These are phyloP conservation scores for Scaptomyza caliginosa DNA, from an alignment of 2,888 invertebrate genomes.

Conservation along the genomic window DNA sequence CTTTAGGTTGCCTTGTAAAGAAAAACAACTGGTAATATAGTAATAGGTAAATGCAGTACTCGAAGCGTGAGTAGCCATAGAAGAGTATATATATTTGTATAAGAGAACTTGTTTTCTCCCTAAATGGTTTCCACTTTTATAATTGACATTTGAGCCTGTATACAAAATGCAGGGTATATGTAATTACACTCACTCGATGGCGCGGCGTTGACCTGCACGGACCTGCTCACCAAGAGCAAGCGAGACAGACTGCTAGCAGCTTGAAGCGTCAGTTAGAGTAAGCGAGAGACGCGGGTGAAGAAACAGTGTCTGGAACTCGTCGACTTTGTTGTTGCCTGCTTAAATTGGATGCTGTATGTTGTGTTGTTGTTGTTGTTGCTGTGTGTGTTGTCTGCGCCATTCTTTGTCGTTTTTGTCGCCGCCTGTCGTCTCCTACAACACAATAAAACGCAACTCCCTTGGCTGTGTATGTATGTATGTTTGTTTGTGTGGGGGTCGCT, in stretches of 20 bases:
- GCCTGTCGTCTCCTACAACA: slow-evolving; percentile 40
- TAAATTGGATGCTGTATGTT: slow-evolving; percentile 67
- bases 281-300: slow-evolving; percentile 1
- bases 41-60: neutral
- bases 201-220: slow-evolving; percentile 32
- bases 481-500: slow-evolving; percentile 36
- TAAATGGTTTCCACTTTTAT: too few species aligned
- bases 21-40: neutral
- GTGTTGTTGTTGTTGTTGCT: slow-evolving; percentile 24
- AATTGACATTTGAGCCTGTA: slow-evolving; percentile 2
- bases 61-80: neutral
- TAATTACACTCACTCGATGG: slow-evolving; percentile 10
- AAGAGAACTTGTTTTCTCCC: neutral
- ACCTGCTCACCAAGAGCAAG: slow-evolving; percentile 1
- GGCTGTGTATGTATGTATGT: slow-evolving; percentile 42
- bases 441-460: slow-evolving; percentile 62
- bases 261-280: slow-evolving; percentile 1
- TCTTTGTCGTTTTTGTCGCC: slow-evolving; percentile 26
- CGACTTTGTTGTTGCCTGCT: slow-evolving; percentile 44
- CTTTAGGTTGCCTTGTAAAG: neutral
- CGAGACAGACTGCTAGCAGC: slow-evolving; percentile 11
- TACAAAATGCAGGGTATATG: slow-evolving; percentile 23
- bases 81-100: neutral
- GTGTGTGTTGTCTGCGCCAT: slow-evolving; percentile 35
- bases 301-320: slow-evolving; percentile 35